Base-by-base conservation (phyloP, 2,888 invertebrate genomes). In the Hypercompe scribonia region DNA sequence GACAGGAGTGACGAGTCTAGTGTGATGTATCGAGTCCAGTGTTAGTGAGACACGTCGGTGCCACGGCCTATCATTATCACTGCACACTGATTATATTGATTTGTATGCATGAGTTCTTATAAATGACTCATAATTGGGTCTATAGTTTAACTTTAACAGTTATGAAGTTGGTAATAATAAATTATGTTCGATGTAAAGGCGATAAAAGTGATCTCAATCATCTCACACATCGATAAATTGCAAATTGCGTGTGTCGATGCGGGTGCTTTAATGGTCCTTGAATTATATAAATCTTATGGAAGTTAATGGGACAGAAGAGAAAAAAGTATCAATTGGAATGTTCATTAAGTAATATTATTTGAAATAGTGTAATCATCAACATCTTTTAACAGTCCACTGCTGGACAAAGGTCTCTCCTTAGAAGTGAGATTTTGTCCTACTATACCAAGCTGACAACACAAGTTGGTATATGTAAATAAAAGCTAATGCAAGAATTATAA, bases 41-140 rank as follows among this genome's bases (percentile, higher is more conserved):
- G 15, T 31, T 61, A 61, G 61, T 76, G 69, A 83, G 75, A 63
- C 34, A 39, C 68, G 77, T 76, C 83, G 80, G 83, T 78, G 64
- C 71, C 50, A 69, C 64, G 81, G 79, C 83, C 90, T 92, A 90
- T 92, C 90, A 94, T 93, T 93, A 94, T 82, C 84, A 77, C 82
- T 84, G 81, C 85, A 84, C 85, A 83, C 87, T 89, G 88, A 92
- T 92, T 91, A 90, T 88, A 87, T 89, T 93, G 93, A 94, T 93
- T 94, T 92, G 93, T 94, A 93, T 93, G 92, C 93, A 94, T 91
- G 92, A 90, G 91, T 86, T 90, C 88, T 84, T 89, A 90, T 90
- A 92, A 94, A 94, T 91, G 91, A 90, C 85, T 87, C 89, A 88
- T 94, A 94, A 94, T 94, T 93, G 93, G 89, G 77, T 77, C 86